phyloP scores from a whole-genome alignment of 2,888 invertebrate species.

The Tholera decimalis region DNA sequence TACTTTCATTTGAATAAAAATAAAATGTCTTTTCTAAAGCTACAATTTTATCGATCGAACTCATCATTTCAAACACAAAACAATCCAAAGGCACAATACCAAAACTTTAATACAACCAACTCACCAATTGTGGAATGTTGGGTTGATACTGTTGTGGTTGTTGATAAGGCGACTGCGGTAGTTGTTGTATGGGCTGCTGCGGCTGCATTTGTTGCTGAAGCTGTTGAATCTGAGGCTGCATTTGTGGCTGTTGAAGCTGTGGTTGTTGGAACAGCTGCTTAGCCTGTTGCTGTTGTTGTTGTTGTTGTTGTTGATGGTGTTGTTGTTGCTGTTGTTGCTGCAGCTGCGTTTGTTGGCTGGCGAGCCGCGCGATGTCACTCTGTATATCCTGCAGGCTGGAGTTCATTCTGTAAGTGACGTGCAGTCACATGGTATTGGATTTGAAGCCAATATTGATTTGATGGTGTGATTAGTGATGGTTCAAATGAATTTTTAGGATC shows the following conservation, averaged over 20 bases:
- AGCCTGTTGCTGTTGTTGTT: slow-evolving; percentile 80
- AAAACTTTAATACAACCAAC: slow-evolving; percentile 57
- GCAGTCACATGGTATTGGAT: slow-evolving; percentile 53
- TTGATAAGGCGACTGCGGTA: slow-evolving; percentile 88
- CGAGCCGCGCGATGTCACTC: slow-evolving; percentile 97
- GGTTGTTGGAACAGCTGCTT: slow-evolving; percentile 90
- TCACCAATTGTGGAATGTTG: slow-evolving; percentile 91
- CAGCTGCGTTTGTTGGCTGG: slow-evolving; percentile 92
- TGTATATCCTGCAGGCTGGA: slow-evolving; percentile 98
- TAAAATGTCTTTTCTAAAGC: neutral
- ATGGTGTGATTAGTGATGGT: slow-evolving; percentile 28
- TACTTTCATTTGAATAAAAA: no score
- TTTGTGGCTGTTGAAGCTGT: slow-evolving; percentile 90
- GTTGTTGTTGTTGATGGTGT: slow-evolving; percentile 81
- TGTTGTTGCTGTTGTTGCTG: slow-evolving; percentile 89
- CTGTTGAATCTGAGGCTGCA: slow-evolving; percentile 73
- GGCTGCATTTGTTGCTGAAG: slow-evolving; percentile 79
- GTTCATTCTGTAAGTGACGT: slow-evolving; percentile 94
- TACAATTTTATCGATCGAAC: slow-evolving; percentile 12
- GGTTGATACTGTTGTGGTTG: slow-evolving; percentile 83
- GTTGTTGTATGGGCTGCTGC: slow-evolving; percentile 64
- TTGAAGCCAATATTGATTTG: slow-evolving; percentile 42
- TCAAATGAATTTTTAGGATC: neutral
- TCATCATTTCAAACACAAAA: slow-evolving; percentile 31
- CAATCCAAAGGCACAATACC: slow-evolving; percentile 30